phyloP scores from a whole-genome alignment of 2,113 vertebrate genomes.

The Perccottus glenii region DNA sequence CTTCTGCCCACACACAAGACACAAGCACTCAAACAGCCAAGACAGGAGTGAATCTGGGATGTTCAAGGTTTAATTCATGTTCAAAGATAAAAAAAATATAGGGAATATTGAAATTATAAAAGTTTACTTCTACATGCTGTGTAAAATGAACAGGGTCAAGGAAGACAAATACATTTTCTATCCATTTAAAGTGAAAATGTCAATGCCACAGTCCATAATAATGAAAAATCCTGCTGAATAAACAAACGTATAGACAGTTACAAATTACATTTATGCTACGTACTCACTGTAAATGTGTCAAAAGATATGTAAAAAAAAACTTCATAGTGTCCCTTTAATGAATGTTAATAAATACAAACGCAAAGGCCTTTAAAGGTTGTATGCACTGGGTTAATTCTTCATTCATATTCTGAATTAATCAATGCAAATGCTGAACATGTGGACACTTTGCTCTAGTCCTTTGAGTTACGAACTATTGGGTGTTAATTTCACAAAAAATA shows the following conservation, averaged over 20 bases:
- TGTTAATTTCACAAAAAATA: neutral
- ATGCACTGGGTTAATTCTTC: neutral
- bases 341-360: neutral
- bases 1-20: neutral
- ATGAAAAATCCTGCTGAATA: neutral
- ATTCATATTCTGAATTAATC: neutral
- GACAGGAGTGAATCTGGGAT: neutral
- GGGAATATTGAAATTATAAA: neutral
- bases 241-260: neutral
- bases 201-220: conserved; percentile 1
- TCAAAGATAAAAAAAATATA: neutral
- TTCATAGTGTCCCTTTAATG: neutral
- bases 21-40: no score
- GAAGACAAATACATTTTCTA: conserved; percentile 3
- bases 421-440: neutral
- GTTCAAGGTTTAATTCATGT: neutral
- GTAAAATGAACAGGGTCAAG: conserved; percentile 7
- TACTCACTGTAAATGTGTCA: neutral
- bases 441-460: neutral
- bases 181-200: neutral
- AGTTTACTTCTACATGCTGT: neutral
- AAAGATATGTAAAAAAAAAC: neutral
- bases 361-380: neutral
- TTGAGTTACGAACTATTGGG: neutral
- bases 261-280: neutral